Evolutionary conservation across 92 coral and sea anemone species (phyloP), one percentile per base, ranked within the genome.

Genomic region (Porites cylindrica): DNA sequence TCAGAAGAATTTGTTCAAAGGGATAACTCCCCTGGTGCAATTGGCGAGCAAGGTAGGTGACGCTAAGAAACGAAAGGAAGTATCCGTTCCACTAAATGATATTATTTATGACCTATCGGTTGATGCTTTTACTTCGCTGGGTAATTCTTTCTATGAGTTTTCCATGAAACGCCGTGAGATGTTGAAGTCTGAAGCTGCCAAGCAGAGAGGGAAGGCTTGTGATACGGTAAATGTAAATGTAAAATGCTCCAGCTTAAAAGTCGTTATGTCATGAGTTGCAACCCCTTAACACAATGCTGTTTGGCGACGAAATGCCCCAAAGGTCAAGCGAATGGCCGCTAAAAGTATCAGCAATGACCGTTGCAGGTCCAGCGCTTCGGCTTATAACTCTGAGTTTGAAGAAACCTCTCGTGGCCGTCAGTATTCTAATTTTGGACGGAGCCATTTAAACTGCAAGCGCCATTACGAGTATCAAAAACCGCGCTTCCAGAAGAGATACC

Each of bases 251-350:
- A 29, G 88, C 85, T 7, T 77, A 76, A 12, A 89, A 76, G 67
- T 89, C 89, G 1, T 59, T 71, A 21, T 89, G 85, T 62, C 84
- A 77, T 63, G 92, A 82, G 72, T 83, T 80, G 14, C 92, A 89
- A 63, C 89, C 81, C 19, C 78, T 89, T 54, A 83, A 89, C 2
- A 83, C 85, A 52, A 66, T 83, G 92, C 53, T 83, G 61, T 83
- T 89, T 89, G 89, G 92, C 63, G 92, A 89, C 71, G 85, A 83
- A 58, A 51, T 87, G 81, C 81, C 75, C 14, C 92, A 88, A 73
- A 63, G 71, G 74, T 72, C 19, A 70, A 76, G 63, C 80, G 90
- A 6, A 87, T 79, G 86, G 83, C 78, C 16, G 88, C 84, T 11
- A 79, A 58, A 29, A 73, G 54, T 38, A 70, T 60, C 63, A 50